Conservation (phyloP, 2,888 invertebrate species). For the Leucophenga maculata region DNA sequence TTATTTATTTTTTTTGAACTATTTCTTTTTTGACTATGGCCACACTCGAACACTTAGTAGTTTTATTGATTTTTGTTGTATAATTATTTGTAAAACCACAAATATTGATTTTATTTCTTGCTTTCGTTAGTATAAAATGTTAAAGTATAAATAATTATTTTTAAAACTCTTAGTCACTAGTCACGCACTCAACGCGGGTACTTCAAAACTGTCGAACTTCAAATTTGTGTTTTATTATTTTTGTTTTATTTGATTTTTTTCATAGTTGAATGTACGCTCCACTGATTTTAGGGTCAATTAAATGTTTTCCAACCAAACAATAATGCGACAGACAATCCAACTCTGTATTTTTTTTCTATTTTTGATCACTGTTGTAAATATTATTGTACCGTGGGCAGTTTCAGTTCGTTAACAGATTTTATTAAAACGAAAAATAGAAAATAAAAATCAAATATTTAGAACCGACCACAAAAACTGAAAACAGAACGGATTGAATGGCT, state of each 20-base stretch:
- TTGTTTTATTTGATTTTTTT: not conserved
- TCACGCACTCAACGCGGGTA: not conserved
- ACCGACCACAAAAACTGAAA: not conserved
- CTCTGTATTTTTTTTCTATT: conserved; percentile 38
- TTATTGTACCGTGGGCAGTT: not conserved
- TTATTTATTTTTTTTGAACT: too few relatives aligned
- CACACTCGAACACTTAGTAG: not conserved
- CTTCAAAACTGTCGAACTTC: conserved; percentile 5
- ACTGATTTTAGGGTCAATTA: conserved; percentile 63
- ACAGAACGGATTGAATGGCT: not conserved
- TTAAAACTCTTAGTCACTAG: not conserved
- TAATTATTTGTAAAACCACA: too few relatives aligned
- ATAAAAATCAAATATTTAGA: too few relatives aligned
- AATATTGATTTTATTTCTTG: too few relatives aligned
- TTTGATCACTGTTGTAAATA: conserved; percentile 49
- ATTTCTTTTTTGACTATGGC: not conserved
- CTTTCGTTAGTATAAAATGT: too few relatives aligned
- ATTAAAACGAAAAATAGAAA: too few relatives aligned
- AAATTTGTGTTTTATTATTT: not conserved
- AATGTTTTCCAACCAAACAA: conserved; percentile 43
- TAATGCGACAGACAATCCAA: not conserved
- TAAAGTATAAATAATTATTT: not conserved
- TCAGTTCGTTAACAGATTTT: not conserved
- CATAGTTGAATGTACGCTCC: conserved; percentile 50
- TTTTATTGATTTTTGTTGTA: not conserved